Evolutionary conservation across 2,888 invertebrate species (phyloP), one percentile per base, ranked within the genome.

Genomic region (Venustoraphidia nigricollis): DNA sequence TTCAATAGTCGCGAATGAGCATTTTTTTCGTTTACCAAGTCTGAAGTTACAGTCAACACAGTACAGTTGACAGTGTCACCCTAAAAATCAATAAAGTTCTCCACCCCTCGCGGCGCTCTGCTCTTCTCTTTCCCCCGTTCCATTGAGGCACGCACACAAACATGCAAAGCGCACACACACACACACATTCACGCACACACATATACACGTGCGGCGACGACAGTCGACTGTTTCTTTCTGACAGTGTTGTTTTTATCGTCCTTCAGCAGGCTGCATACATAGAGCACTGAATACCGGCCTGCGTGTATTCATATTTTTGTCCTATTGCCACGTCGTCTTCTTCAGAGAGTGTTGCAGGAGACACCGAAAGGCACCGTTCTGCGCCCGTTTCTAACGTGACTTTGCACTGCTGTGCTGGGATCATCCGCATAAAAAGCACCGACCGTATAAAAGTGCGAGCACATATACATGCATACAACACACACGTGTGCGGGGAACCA

Each of bases 31-130:
- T 63, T 68, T 66, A 42, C 63, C 65, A 65, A 66, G 65, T 66
- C 66, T 66, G 65, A 68, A 70, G 67, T 67, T 68, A 56, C 62
- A 67, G 67, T 65, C 64, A 67, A 67, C 69, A 69, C 27, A 27
- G 27, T 27, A 65, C 66, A 66, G 71, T 73, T 74, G 73, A 73
- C 74, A 75, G 71, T 75, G 75, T 76, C 75, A 75, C 75, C 74
- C 74, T 72, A 74, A 75, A 75, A 76, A 76, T 75, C 75, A 75
- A 76, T 76, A 75, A 73, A 70, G 70, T 68, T 69, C 66, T 60
- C 62, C 65, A 65, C 68, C 69, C 68, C 66, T 66, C 64, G 65
- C 59, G 59, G 60, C 59, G 58, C 58, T 65, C 65, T 63, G 63
- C 63, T 63, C 66, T 65, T 64, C 66, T 62, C 62, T 61, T 64